Conservation (phyloP, 2,888 invertebrate genomes). For the Magallana nippona region DNA sequence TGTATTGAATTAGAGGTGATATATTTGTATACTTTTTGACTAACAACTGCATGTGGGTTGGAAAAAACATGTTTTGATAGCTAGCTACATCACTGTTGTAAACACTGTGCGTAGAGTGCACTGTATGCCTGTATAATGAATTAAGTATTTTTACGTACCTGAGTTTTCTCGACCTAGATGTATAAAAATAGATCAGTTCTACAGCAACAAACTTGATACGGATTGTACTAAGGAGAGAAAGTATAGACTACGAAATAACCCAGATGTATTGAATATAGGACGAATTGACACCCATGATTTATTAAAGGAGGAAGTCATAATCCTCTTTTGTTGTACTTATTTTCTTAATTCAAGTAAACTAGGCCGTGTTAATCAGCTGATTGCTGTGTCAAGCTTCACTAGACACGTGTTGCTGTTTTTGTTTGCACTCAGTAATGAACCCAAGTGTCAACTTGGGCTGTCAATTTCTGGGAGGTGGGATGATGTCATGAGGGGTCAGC, state of each 20-base stretch:
- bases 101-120: slow-evolving; percentile 19
- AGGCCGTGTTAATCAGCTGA: neutral
- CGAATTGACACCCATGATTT: slow-evolving; percentile 16
- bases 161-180: slow-evolving; percentile 16
- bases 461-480: slow-evolving; percentile 12
- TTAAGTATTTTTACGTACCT: slow-evolving; percentile 26
- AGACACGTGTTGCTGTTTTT: slow-evolving; percentile 1
- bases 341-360: neutral
- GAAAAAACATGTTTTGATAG: neutral
- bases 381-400: neutral
- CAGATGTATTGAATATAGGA: slow-evolving; percentile 11
- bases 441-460: slow-evolving; percentile 4
- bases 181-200: slow-evolving; percentile 21
- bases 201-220: slow-evolving; percentile 3
- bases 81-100: neutral
- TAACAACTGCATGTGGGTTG: slow-evolving; percentile 2
- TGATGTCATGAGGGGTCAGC: slow-evolving; percentile 30
- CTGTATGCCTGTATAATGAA: neutral
- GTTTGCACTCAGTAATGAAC: slow-evolving; percentile 8
- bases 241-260: neutral
- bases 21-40: neutral
- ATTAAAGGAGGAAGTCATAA: slow-evolving; percentile 4
- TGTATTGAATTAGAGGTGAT: neutral
- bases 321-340: neutral
- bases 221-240: neutral